These are phyloP conservation scores for Oncorhynchus masou DNA, from an alignment of 2,113 vertebrate species.

Conservation along the genomic window DNA sequence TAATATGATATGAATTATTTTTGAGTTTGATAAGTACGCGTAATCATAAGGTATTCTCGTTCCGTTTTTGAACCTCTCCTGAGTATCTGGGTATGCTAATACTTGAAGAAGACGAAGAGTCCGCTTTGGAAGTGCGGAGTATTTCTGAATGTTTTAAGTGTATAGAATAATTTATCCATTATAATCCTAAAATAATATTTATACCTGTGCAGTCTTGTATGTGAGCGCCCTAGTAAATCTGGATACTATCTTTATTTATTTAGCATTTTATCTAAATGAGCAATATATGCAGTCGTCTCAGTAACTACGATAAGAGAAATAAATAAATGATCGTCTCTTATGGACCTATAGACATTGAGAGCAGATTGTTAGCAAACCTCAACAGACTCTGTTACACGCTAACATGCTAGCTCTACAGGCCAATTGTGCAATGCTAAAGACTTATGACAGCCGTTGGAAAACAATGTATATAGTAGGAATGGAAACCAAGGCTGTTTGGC, in stretches of 20 bases:
- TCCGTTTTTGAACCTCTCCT: slow-evolving; percentile 68
- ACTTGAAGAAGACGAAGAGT: slow-evolving; percentile 72
- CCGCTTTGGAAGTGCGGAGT: slow-evolving; percentile 41
- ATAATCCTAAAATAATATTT: slow-evolving; percentile 74
- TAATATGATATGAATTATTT: slow-evolving; percentile 72
- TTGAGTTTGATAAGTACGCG: slow-evolving; percentile 64
- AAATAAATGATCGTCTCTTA: slow-evolving; percentile 46
- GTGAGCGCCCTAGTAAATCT: slow-evolving; percentile 75
- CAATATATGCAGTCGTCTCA: slow-evolving; percentile 74
- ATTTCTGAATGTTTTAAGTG: slow-evolving; percentile 72
- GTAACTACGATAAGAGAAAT: slow-evolving; percentile 53
- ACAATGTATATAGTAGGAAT: slow-evolving; percentile 49
- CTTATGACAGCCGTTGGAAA: slow-evolving; percentile 6
- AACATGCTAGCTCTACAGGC: slow-evolving; percentile 27
- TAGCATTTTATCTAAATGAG: slow-evolving; percentile 61
- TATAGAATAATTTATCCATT: slow-evolving; percentile 70
- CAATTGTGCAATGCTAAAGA: neutral
- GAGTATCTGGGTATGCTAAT: slow-evolving; percentile 70
- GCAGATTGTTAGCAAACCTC: slow-evolving; percentile 26
- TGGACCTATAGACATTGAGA: slow-evolving; percentile 39
- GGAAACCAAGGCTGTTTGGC: slow-evolving; percentile 33
- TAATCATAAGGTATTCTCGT: slow-evolving; percentile 66
- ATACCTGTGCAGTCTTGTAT: slow-evolving; percentile 75
- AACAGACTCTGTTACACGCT: slow-evolving; percentile 20
- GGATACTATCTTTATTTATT: slow-evolving; percentile 63